These are phyloP conservation scores for Mesembrinibis cayennensis DNA, from an alignment of 2,113 vertebrate species.

Conservation along the genomic window DNA sequence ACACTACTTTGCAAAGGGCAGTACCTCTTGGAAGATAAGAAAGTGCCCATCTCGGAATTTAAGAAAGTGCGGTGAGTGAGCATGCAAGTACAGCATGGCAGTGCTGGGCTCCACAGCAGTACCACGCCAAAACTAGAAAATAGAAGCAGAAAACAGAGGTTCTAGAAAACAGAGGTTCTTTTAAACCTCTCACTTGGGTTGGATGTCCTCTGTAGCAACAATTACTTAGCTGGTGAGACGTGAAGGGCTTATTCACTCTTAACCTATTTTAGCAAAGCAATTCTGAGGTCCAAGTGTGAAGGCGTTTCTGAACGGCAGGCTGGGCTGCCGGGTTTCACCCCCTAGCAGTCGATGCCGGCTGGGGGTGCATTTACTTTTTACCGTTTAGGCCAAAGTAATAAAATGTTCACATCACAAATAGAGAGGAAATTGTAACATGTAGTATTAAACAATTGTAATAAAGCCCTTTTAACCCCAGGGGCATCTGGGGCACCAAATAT, in stretches of 20 bases:
- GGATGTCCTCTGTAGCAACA: not conserved
- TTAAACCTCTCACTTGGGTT: not conserved
- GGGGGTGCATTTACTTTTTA: not conserved
- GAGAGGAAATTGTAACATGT: not conserved
- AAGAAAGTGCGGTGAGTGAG: not conserved
- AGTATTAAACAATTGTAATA: not conserved
- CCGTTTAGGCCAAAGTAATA: not conserved
- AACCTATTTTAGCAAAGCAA: not conserved
- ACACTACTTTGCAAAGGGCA: not conserved
- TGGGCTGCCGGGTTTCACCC: not conserved
- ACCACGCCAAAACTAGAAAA: not conserved
- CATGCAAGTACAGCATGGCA: rapidly evolving
- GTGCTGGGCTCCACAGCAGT: not conserved
- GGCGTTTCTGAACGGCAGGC: not conserved
- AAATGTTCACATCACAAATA: not conserved
- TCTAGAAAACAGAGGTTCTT: not conserved
- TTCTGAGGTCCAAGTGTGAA: not conserved
- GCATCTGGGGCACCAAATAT: not conserved
- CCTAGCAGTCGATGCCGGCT: not conserved
- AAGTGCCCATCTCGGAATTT: not conserved
- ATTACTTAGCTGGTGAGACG: not conserved
- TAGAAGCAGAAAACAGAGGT: not conserved
- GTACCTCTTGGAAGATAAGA: not conserved
- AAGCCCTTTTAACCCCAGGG: not conserved
- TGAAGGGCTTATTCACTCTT: not conserved